phyloP scores from a whole-genome alignment of 2,797 vertebrate species.

The Delichon dasypus region DNA sequence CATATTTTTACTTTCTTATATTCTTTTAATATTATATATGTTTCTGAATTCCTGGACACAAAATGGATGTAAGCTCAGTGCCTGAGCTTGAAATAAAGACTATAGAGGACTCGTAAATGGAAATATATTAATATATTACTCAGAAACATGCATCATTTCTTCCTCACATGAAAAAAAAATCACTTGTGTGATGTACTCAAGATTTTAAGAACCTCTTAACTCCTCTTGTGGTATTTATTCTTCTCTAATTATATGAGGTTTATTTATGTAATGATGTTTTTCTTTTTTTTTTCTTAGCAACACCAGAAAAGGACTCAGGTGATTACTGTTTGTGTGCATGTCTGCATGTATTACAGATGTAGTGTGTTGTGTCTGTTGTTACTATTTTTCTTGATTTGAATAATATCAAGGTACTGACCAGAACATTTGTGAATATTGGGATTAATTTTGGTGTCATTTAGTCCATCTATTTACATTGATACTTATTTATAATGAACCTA shows the following conservation, averaged over 20 bases:
- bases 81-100: not conserved
- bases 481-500: not conserved
- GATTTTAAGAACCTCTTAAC: not conserved
- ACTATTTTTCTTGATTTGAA: not conserved
- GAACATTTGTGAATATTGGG: not conserved
- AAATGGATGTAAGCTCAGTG: not conserved
- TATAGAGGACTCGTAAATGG: not conserved
- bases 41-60: not conserved
- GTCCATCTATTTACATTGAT: not conserved
- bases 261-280: not conserved
- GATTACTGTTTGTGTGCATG: conserved; percentile 60
- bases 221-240: not conserved
- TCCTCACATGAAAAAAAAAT: not conserved
- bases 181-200: not conserved
- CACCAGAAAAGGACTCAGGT: conserved; percentile 80
- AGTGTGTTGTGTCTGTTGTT: not conserved
- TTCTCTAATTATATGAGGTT: not conserved
- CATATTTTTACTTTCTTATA: not conserved
- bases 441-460: not conserved
- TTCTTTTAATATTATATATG: not conserved
- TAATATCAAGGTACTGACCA: not conserved
- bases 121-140: not conserved
- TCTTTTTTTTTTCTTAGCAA: conserved; percentile 61
- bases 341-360: conserved; percentile 38
- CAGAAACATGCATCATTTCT: not conserved